phyloP scores from a whole-genome alignment of 2,797 vertebrate genomes.

The Chaunax sp. region DNA sequence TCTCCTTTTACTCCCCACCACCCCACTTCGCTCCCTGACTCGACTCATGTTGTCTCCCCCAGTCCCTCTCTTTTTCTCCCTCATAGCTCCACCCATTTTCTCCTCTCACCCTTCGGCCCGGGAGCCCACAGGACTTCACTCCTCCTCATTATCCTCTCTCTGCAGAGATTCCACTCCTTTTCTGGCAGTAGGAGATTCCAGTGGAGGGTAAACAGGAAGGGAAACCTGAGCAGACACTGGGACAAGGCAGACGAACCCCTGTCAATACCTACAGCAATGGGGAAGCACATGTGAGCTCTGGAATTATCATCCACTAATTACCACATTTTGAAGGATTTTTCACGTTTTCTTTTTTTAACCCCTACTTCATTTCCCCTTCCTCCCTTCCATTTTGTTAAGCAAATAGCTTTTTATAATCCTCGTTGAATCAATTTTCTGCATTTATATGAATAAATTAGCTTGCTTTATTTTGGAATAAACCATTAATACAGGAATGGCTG shows the following conservation, averaged over 20 bases:
- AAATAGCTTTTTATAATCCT: constrained; percentile 85
- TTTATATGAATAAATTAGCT: constrained; percentile 84
- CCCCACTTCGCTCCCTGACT: constrained; percentile 47
- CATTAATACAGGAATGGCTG: constrained; percentile 82
- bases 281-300: constrained; percentile 43
- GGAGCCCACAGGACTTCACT: constrained; percentile 60
- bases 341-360: constrained; percentile 79
- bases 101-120: constrained; percentile 60
- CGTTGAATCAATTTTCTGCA: constrained; percentile 81
- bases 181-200: constrained; percentile 56
- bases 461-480: constrained; percentile 85
- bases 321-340: constrained; percentile 76
- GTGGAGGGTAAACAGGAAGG: constrained; percentile 73
- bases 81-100: constrained; percentile 59
- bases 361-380: constrained; percentile 71
- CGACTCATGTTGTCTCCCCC: constrained; percentile 44
- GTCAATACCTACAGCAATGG: constrained; percentile 58
- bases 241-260: constrained; percentile 54
- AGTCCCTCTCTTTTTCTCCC: constrained; percentile 48
- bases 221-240: constrained; percentile 67
- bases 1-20: constrained; percentile 49
- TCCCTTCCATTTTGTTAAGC: constrained; percentile 79
- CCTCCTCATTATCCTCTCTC: constrained; percentile 51
- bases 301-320: constrained; percentile 78
- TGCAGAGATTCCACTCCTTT: constrained; percentile 76